Percentiles rank a stretch among this genome's conserved stretches.
phyloP scores from a whole-genome alignment of 1,140 invertebrate genomes.

The Solenopsis invicta region DNA sequence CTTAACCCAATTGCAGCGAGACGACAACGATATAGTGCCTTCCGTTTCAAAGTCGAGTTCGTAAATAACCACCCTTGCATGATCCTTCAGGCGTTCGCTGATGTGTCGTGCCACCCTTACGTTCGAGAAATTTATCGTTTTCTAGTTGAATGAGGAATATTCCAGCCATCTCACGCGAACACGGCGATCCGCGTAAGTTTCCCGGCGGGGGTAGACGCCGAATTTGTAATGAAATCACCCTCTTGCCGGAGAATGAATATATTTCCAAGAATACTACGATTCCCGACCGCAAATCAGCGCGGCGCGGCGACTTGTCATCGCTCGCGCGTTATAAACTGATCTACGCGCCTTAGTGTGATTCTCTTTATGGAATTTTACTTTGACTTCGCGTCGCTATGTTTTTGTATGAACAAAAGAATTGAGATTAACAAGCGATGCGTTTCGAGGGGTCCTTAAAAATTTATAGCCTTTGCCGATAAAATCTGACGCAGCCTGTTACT shows the following conservation, averaged over 20 bases:
- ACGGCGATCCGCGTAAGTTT: conserved; percentile 61
- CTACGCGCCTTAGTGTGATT: background rate
- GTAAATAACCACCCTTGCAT: conserved; percentile 74
- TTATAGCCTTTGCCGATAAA: conserved; percentile 27
- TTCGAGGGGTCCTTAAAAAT: conserved; percentile 19
- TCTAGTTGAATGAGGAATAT: conserved; percentile 73
- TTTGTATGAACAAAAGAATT: background rate
- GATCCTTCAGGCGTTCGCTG: conserved; percentile 45
- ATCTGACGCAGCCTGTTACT: conserved; percentile 53
- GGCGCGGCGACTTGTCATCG: conserved; percentile 4
- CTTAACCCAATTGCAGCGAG: conserved; percentile 76
- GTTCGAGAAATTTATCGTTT: conserved; percentile 74
- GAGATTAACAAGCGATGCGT: background rate
- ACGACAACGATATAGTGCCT: conserved; percentile 71
- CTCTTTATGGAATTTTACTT: background rate
- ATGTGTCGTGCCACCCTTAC: conserved; percentile 45
- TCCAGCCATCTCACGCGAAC: conserved; percentile 57
- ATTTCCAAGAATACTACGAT: conserved; percentile 27
- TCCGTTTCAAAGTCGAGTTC: conserved; percentile 57
- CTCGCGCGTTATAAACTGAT: conserved; percentile 26
- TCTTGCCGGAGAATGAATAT: conserved; percentile 36
- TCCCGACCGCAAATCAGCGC: background rate
- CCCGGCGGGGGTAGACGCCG: conserved; percentile 49
- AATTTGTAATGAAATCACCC: conserved; percentile 54
- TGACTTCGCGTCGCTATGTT: background rate